Conservation (phyloP, 2,797 vertebrate genomes). For the Onychomys arenicola region DNA sequence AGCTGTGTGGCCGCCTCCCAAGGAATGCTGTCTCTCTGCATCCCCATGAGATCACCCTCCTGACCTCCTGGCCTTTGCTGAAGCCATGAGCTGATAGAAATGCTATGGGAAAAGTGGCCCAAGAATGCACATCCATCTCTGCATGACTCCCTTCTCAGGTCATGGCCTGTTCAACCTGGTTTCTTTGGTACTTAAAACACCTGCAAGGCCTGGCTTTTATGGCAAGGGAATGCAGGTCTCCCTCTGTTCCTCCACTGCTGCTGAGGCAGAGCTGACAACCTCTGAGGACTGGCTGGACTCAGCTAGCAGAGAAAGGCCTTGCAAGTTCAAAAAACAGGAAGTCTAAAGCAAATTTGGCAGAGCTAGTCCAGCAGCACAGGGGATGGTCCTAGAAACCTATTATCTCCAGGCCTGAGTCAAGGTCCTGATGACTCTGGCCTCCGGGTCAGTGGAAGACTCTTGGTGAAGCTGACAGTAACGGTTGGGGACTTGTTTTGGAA, state of each 20-base stretch:
- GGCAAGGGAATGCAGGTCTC: not conserved
- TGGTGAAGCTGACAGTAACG: not conserved
- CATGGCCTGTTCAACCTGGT: not conserved
- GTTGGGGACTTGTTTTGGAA: not conserved
- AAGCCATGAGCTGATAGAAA: constrained; percentile 19
- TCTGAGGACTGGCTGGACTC: constrained; percentile 28
- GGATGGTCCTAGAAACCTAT: not conserved
- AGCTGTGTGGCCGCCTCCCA: not conserved
- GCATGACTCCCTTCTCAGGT: not conserved
- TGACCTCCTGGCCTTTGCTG: not conserved
- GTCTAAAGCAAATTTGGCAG: not conserved
- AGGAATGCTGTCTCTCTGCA: not conserved
- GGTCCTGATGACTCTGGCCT: not conserved
- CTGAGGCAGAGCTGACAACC: not conserved
- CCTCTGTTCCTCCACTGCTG: not conserved
- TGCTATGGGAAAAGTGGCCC: not conserved
- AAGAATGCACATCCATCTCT: not conserved
- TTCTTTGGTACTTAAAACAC: not conserved
- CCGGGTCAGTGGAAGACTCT: not conserved
- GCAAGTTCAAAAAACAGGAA: not conserved
- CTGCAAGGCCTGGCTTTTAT: constrained; percentile 7
- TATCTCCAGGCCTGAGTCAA: not conserved
- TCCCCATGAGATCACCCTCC: not conserved
- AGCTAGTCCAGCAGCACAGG: not conserved
- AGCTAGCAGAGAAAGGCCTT: not conserved